Conservation (phyloP, 2,797 vertebrate genomes). For the Enteromius thamalakanensis region DNA sequence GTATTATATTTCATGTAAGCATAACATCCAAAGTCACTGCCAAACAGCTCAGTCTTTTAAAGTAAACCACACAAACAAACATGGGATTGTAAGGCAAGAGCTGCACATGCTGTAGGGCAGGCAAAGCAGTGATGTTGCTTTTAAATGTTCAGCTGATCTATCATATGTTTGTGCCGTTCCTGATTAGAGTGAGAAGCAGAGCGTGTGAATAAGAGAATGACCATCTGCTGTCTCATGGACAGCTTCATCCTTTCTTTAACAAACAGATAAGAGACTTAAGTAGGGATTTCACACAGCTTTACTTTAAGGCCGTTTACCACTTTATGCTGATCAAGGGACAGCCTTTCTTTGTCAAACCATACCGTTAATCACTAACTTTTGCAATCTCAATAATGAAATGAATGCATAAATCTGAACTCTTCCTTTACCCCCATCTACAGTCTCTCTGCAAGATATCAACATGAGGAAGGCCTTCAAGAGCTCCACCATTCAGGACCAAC, state of each 20-base stretch:
- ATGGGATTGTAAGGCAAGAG: not conserved
- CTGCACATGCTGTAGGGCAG: not conserved
- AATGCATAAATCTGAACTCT: conserved; percentile 14
- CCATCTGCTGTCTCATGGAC: conserved; percentile 46
- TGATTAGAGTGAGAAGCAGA: conserved; percentile 25
- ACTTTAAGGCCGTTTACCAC: conserved; percentile 2
- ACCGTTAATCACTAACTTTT: not conserved
- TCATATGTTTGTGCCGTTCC: conserved; percentile 20
- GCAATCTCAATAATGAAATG: not conserved
- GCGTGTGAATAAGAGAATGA: conserved; percentile 19
- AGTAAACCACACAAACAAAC: not conserved
- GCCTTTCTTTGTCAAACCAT: not conserved
- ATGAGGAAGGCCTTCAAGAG: conserved; percentile 95
- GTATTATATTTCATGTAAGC: not conserved
- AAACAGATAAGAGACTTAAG: conserved; percentile 40
- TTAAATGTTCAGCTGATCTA: conserved; percentile 17
- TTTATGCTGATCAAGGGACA: conserved; percentile 7
- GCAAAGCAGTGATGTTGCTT: not conserved
- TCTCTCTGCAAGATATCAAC: conserved; percentile 92
- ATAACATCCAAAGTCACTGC: not conserved
- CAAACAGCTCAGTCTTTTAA: not conserved
- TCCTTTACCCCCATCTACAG: conserved; percentile 64
- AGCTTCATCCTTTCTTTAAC: conserved; percentile 21
- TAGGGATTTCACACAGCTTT: conserved; percentile 49
- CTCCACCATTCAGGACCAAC: conserved; percentile 91